Evolutionary conservation across 2,888 invertebrate genomes (phyloP).

Genomic region (Drosophila borborema): DNA sequence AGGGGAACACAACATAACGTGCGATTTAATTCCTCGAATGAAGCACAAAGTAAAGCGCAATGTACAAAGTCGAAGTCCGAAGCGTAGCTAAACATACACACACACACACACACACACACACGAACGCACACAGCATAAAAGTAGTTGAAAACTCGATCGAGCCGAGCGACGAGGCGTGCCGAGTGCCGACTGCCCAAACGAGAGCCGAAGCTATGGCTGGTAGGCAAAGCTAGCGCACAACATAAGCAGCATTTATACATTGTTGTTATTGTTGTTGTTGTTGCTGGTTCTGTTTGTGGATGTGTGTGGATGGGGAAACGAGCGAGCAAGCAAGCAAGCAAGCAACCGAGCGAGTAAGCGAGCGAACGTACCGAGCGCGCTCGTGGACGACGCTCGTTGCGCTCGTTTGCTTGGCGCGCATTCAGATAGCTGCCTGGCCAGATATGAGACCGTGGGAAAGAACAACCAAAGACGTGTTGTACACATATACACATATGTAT

Average conservation of each 20-base stretch:
- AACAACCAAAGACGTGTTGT: constrained; percentile 83
- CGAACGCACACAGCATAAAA: constrained; percentile 24
- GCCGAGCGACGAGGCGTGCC: constrained; percentile 38
- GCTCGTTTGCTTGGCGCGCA: constrained; percentile 70
- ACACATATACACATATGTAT: constrained; percentile 50
- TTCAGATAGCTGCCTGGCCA: constrained; percentile 78
- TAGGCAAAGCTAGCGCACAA: constrained; percentile 50
- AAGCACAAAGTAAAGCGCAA: constrained; percentile 79
- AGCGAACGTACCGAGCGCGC: constrained; percentile 22
- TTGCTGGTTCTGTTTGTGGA: constrained; percentile 32
- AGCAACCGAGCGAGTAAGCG: constrained; percentile 20
- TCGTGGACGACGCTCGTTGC: constrained; percentile 52
- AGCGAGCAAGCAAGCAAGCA: constrained; percentile 11
- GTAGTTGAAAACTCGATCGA: constrained; percentile 73
- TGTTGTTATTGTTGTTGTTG: constrained; percentile 49
- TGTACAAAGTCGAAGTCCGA: constrained; percentile 70
- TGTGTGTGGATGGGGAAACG: constrained; percentile 29
- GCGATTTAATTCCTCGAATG: constrained; percentile 77
- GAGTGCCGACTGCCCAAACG: constrained; percentile 33
- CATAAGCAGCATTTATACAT: constrained; percentile 68
- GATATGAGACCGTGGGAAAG: constrained; percentile 86
- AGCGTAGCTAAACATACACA: constrained; percentile 34
- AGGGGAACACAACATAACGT: constrained; percentile 56
- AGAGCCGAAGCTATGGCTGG: constrained; percentile 34
- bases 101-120: constrained; percentile 19